These are phyloP conservation scores for Drosophila putrida DNA, from an alignment of 2,888 invertebrate species.

Conservation along the genomic window DNA sequence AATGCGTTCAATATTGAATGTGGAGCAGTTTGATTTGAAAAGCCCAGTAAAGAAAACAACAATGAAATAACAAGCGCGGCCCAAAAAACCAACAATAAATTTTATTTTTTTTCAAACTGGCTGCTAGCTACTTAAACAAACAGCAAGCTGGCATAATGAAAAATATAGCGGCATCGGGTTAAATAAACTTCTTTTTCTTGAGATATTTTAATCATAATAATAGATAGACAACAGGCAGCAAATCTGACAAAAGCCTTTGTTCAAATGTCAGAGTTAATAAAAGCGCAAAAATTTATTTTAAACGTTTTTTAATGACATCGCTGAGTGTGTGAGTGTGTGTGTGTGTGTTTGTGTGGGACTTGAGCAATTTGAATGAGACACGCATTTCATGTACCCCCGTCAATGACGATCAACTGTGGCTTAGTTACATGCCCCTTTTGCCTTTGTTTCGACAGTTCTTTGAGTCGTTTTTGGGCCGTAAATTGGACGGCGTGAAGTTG, in stretches of 20 bases:
- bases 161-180: constrained; percentile 75
- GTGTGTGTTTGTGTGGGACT: constrained; percentile 35
- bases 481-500: constrained; percentile 55
- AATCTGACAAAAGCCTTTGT: constrained; percentile 82
- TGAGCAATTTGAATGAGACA: constrained; percentile 75
- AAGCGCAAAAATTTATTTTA: constrained; percentile 82
- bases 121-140: constrained; percentile 77
- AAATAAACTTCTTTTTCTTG: constrained; percentile 64
- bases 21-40: constrained; percentile 77
- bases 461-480: constrained; percentile 43
- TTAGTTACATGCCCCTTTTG: constrained; percentile 46
- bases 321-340: constrained; percentile 23
- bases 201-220: constrained; percentile 81
- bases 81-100: constrained; percentile 70
- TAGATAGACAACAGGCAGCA: constrained; percentile 68
- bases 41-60: constrained; percentile 72
- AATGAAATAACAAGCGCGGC: constrained; percentile 68
- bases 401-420: constrained; percentile 53
- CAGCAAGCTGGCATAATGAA: constrained; percentile 66
- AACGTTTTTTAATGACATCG: constrained; percentile 82
- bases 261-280: constrained; percentile 80
- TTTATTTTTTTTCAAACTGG: constrained; percentile 43
- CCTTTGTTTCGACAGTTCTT: constrained; percentile 70
- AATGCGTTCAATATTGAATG: constrained; percentile 77
- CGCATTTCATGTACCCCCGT: constrained; percentile 72